Conservation (phyloP, 2,888 invertebrate genomes). For the Acronicta aceris region DNA sequence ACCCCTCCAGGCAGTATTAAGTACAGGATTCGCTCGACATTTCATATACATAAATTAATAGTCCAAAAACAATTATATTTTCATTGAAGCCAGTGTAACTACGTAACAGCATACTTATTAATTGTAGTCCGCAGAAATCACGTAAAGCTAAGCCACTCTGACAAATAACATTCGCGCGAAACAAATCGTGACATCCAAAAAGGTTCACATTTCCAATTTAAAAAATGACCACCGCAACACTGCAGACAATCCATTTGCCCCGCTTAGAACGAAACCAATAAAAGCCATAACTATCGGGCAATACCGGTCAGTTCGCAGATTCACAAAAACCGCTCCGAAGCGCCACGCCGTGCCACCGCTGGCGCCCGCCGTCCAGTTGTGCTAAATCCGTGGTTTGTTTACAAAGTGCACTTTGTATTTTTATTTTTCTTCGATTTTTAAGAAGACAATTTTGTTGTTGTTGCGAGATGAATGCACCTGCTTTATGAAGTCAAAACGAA, state of each 20-base stretch:
- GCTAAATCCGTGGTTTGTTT: slow-evolving; percentile 50
- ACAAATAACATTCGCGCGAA: background rate
- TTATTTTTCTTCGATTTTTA: background rate
- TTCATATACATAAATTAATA: no score
- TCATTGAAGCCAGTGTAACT: no score
- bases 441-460: background rate
- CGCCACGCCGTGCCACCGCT: background rate
- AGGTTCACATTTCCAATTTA: slow-evolving; percentile 17
- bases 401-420: slow-evolving; percentile 60
- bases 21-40: no score
- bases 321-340: slow-evolving; percentile 31
- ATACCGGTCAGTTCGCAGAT: slow-evolving; percentile 42
- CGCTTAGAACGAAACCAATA: slow-evolving; percentile 45
- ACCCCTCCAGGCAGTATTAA: no score
- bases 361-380: slow-evolving; percentile 26
- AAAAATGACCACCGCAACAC: slow-evolving; percentile 28
- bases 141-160: background rate
- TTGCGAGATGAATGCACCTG: background rate
- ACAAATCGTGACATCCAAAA: slow-evolving; percentile 3
- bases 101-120: no score
- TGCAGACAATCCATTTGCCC: slow-evolving; percentile 41
- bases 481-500: background rate
- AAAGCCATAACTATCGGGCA: slow-evolving; percentile 48
- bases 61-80: no score
- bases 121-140: no score